Evolutionary conservation across 2,888 invertebrate genomes (phyloP).

Genomic region (Panorpa germanica): DNA sequence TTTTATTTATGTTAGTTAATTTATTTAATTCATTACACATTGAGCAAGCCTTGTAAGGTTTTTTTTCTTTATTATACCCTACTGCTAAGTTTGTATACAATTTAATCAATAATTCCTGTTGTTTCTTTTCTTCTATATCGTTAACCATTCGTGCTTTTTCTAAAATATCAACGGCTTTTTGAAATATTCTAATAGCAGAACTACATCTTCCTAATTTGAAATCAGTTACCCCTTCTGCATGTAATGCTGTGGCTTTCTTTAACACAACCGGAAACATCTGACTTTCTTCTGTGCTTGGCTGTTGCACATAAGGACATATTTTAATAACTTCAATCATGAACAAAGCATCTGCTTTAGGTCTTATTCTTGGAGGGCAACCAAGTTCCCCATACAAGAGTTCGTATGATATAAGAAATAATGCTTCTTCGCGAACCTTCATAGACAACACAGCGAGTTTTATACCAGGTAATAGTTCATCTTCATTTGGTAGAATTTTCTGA

Average conservation of each 20-base stretch:
- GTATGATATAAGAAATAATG: constrained; percentile 57
- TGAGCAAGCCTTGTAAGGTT: constrained; percentile 37
- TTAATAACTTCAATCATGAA: constrained; percentile 63
- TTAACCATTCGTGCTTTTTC: constrained; percentile 42
- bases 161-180: too few relatives aligned
- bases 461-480: constrained; percentile 38
- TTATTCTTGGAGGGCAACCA: constrained; percentile 65
- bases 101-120: constrained; percentile 40
- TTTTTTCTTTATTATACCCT: constrained; percentile 41
- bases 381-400: constrained; percentile 52
- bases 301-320: too few relatives aligned
- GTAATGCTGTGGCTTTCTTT: too few relatives aligned
- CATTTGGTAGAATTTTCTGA: too few relatives aligned
- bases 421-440: constrained; percentile 63
- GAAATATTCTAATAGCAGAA: too few relatives aligned
- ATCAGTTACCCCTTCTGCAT: too few relatives aligned
- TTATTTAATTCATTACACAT: constrained; percentile 40
- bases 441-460: constrained; percentile 49
- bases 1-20: constrained; percentile 29
- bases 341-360: constrained; percentile 46
- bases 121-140: constrained; percentile 37
- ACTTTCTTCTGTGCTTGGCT: too few relatives aligned
- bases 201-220: too few relatives aligned
- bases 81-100: constrained; percentile 54
- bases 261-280: too few relatives aligned